Base-by-base conservation (phyloP, 1,140 invertebrate species). In the Dreissena rostriformis region DNA sequence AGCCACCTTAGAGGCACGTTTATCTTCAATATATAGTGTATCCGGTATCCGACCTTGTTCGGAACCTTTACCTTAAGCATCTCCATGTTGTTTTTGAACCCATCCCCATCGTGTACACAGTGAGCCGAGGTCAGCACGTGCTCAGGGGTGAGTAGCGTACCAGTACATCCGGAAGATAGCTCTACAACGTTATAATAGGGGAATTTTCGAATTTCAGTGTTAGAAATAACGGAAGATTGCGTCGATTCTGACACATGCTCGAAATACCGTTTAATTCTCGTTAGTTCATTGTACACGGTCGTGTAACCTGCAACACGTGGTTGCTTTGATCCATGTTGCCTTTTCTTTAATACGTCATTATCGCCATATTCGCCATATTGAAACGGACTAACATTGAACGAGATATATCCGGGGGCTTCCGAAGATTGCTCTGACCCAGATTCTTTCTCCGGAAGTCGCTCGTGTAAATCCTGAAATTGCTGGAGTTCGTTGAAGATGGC, bases 51-150 rank as follows among this genome's bases (percentile, higher is more conserved):
- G 55, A 90, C 82, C n/a, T 75, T 77, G 72, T 89, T 86, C 5
- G 88, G 87, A 26, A 90, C 78, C 63, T 86, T 82, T 6, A 91
- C 82, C 81, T 90, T 90, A 49, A 91, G 67, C 86, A 87, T 90
- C 74, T 88, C 84, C 71, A 89, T 83, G 22, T 89, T 88, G 61
- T 85, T 61, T 66, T 76, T 85, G 82, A 88, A 90, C 14, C 79
- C 80, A 8, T 70, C 14, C 8, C 90, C 90, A 52, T 87, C 86
- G 77, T 91, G 90, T 19, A 91, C 87, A 73, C 90, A 91, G 68
- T 91, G 90, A 15, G 90, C 90, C 17, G 89, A 89, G 2, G 90
- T 91, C 1, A 91, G 78, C 14, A 91, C 89, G 72, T 89, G 88
- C 4, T 61, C 63, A 4, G 89, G 86, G 28, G 90, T 89, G 0